Conservation (phyloP, 2,797 vertebrate genomes). For the Lycodopsis pacificus region DNA sequence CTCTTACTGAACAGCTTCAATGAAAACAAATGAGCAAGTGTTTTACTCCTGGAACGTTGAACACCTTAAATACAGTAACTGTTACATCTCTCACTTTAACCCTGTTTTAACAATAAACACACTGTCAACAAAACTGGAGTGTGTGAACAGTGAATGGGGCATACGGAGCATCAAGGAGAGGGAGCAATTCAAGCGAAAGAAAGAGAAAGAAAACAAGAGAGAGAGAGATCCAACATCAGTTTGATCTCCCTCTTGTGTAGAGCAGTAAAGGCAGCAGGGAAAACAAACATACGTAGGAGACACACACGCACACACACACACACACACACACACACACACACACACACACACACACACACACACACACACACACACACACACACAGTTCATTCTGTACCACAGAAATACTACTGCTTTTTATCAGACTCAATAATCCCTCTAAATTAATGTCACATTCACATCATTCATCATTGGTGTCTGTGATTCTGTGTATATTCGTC, state of each 20-base stretch:
- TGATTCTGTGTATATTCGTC: constrained; percentile 52
- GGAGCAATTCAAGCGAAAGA: background rate
- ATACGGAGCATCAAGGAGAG: background rate
- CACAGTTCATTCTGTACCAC: background rate
- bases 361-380: too few species aligned
- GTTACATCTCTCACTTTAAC: background rate
- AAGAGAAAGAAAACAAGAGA: background rate
- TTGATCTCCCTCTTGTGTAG: constrained; percentile 20
- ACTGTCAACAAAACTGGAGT: background rate
- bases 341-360: too few species aligned
- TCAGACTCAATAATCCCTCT: constrained; percentile 28
- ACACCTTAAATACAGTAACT: background rate
- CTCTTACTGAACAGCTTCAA: background rate
- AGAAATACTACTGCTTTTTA: constrained; percentile 28
- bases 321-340: background rate
- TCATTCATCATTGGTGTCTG: constrained; percentile 53
- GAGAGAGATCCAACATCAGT: background rate
- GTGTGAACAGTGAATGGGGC: background rate
- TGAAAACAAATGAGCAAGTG: background rate
- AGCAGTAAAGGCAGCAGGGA: constrained; percentile 11
- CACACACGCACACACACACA: constrained; percentile 1
- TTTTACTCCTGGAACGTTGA: background rate
- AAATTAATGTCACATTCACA: constrained; percentile 56
- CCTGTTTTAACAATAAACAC: background rate
- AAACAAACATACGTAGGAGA: background rate